Base-by-base conservation (phyloP, 2,888 invertebrate species). In the Sphaerophoria taeniata region DNA sequence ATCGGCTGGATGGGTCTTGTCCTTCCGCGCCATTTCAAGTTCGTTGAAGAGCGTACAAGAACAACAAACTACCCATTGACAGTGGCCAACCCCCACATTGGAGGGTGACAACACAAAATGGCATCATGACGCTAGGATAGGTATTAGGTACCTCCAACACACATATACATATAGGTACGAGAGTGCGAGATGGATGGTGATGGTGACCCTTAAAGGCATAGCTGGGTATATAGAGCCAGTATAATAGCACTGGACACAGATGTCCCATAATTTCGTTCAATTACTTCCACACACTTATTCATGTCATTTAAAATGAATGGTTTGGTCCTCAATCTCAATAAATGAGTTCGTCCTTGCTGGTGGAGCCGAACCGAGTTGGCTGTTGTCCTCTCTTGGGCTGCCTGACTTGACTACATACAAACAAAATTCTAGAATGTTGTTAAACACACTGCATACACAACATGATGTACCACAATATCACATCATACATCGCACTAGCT, bases 231-330 rank as follows among this genome's bases (percentile, higher is more conserved):
- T 24, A 2, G 2, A 24, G 24, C 24, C 24, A 65, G 74, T 55
- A 45, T 65, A 60, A 81, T 65, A 65, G 70, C 70, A 49, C 58
- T 76, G 76, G 85, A 81, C 85, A 77, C 85, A 85, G 81, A 85
- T 81, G 85, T 77, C 80, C 84, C 71, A 81, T 85, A 81, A 81
- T 85, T 85, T 81, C 73, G 85, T 85, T 81, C 85, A 81, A 85
- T 85, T 85, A 85, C 85, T 77, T 85, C 81, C 76, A 65, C 81
- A 77, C 81, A 81, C 81, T 85, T 85, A 81, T 80, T 81, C 85
- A 80, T 77, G 76, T 72, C 81, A 85, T 85, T 81, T 81, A 81
- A 85, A 85, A 80, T 85, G 85, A 85, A 85, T 85, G 76, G 69
- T 77, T 77, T 67, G 71, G 53, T 73, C 76, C 72, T 81, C 85